Base-by-base conservation (phyloP, 1,140 invertebrate species). In the Lucilia sericata region DNA sequence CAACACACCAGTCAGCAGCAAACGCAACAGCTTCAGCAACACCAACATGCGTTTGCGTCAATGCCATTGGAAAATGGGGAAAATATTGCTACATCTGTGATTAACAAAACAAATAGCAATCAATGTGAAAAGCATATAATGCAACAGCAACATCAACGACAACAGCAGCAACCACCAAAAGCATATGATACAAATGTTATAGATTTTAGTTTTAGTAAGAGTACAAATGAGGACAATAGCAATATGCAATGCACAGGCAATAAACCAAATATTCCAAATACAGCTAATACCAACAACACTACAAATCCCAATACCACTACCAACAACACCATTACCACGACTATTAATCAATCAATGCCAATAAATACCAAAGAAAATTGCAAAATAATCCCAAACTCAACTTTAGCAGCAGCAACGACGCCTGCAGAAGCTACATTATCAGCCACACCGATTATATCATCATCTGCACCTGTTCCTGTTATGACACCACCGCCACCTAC, bases 311-410 rank as follows among this genome's bases (percentile, higher is more conserved):
- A 8, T 34, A 74, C 19, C 34, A 80, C 4, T 70, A 84, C 5
- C 36, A 42, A 13, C 47, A 81, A 47, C 76, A 81, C 19, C 5
- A 70, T 12, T 60, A 65, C 70, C 14, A 36, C 47, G 78, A 49
- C 83, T 81, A 84, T 85, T 82, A 85, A 85, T 85, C 85, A 85
- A 85, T 83, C 84, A 86, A 84, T 65, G 80, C 74, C 80, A 82
- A 85, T 80, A 82, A 86, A 85, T 84, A 85, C 85, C 85, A 88
- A 87, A 86, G 86, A 87, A 82, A 85, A 74, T n/a, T 55, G 70
- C 51, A 75, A 80, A 80, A 80, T 49, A 51, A 14, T 65, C 14
- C 74, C 65, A 36, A 51, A 81, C 74, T 75, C 13, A n/a, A 17
- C 30, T 30, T 25, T 12, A 80, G 30, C 60, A 30, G 0, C 74